Conservation (phyloP, 2,888 invertebrate genomes). For the Sarcophaga subvicina region DNA sequence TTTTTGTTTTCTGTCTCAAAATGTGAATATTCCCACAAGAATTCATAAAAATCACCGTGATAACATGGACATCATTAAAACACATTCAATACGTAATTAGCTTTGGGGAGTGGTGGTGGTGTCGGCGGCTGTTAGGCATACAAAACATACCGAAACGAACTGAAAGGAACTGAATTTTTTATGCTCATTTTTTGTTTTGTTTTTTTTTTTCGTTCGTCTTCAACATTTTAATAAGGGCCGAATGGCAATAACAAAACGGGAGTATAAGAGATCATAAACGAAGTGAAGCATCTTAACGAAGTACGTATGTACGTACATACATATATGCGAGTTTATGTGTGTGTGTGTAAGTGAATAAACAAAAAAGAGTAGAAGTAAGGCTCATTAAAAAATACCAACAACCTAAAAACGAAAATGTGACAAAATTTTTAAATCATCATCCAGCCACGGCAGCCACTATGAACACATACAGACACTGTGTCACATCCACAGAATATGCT, state of each 20-base stretch:
- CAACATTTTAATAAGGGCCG: conserved; percentile 65
- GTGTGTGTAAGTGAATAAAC: no score
- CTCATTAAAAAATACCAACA: conserved; percentile 81
- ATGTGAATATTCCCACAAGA: conserved; percentile 69
- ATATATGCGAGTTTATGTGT: no score
- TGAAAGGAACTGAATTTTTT: conserved; percentile 41
- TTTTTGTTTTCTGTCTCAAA: conserved; percentile 38
- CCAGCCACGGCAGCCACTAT: conserved; percentile 36
- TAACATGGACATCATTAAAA: conserved; percentile 70
- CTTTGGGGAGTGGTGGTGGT: conserved; percentile 61
- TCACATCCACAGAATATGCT: not conserved
- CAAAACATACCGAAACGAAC: conserved; percentile 43
- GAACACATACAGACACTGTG: not conserved
- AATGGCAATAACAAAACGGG: conserved; percentile 35
- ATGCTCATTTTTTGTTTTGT: no score
- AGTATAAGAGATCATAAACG: conserved; percentile 56
- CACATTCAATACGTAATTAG: conserved; percentile 70
- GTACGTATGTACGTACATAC: not conserved
- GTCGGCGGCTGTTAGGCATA: conserved; percentile 27
- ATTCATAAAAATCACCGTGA: conserved; percentile 70
- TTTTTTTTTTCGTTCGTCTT: not conserved
- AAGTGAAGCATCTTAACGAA: conserved; percentile 66
- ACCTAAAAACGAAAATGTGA: conserved; percentile 80
- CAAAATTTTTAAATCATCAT: conserved; percentile 80
- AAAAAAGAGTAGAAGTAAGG: conserved; percentile 58